Evolutionary conservation across 2,113 vertebrate genomes (phyloP).

Genomic region (Microcebus griseorufus): DNA sequence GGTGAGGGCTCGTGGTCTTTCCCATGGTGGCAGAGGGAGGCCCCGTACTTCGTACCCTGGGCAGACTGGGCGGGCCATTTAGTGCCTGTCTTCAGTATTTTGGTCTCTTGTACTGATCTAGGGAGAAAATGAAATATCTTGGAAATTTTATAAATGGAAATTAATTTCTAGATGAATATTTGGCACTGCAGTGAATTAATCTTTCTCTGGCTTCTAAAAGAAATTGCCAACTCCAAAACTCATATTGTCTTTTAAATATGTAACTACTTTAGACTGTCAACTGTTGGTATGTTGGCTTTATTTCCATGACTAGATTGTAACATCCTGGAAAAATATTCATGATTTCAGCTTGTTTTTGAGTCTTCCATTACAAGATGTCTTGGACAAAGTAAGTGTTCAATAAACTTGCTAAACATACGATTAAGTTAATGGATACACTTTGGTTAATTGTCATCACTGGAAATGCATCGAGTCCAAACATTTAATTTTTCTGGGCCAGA

Average conservation of each 20-base stretch:
- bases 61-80: neutral
- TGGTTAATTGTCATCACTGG: neutral
- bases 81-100: neutral
- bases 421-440: neutral
- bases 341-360: neutral
- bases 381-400: neutral
- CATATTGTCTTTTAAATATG: neutral
- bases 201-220: conserved; percentile 25
- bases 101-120: neutral
- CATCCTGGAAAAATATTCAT: neutral
- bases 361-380: neutral
- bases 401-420: neutral
- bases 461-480: neutral
- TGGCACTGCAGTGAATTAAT: neutral
- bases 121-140: neutral
- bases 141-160: conserved; percentile 26
- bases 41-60: neutral
- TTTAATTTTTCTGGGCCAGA: neutral
- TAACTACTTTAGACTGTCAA: neutral
- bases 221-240: neutral
- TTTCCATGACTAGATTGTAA: neutral
- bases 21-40: fast-evolving
- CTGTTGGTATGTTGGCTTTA: neutral
- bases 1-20: neutral
- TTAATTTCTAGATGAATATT: conserved; percentile 23